Evolutionary conservation across 2,888 invertebrate genomes (phyloP).

Genomic region (Eudemis profundana): DNA sequence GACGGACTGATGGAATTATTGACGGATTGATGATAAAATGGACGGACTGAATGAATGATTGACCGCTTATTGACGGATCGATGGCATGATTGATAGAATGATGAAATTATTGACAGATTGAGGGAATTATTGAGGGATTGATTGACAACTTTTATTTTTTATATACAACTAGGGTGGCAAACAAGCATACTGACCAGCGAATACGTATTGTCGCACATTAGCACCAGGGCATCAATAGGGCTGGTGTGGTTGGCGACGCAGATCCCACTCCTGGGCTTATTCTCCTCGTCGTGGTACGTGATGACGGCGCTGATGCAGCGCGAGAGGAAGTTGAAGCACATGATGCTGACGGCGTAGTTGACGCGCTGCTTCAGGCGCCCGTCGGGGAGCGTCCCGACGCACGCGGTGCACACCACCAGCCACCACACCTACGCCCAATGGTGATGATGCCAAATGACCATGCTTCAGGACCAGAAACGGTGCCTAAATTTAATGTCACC

Average conservation of each 20-base stretch:
- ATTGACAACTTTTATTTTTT: no score
- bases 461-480: no score
- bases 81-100: no score
- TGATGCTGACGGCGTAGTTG: constrained; percentile 92
- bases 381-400: constrained; percentile 93
- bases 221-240: constrained; percentile 98
- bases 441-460: no score
- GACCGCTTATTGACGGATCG: no score
- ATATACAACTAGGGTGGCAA: no score
- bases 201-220: constrained; percentile 98
- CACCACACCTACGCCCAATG: constrained; percentile 89
- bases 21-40: no score
- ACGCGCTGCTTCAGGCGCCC: constrained; percentile 91
- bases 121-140: no score
- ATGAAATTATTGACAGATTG: no score
- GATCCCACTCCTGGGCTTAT: constrained; percentile 93
- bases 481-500: no score
- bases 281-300: constrained; percentile 94
- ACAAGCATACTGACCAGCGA: constrained; percentile 98
- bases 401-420: constrained; percentile 93
- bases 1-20: background rate
- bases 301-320: constrained; percentile 96
- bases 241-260: constrained; percentile 99
- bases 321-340: constrained; percentile 97
- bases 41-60: no score